Evolutionary conservation across 64 coral and sea anemone genomes (phyloP).

Genomic region (Hydrozoanthus tunicans): DNA sequence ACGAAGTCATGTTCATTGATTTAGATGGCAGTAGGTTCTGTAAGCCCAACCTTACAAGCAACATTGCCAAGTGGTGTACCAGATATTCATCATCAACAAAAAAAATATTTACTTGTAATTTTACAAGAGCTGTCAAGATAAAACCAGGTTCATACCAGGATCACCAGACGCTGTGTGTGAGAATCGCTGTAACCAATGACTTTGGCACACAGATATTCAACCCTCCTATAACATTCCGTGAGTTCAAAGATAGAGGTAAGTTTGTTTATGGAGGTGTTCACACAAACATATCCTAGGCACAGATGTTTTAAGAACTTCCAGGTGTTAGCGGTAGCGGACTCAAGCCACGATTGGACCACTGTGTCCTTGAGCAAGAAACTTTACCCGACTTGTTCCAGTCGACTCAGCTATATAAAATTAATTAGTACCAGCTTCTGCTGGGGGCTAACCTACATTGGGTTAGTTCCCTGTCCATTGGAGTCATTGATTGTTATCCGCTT

Average conservation of each 20-base stretch:
- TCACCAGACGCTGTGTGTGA: background rate
- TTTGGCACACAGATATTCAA: slow-evolving; percentile 11
- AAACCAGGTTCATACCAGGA: background rate
- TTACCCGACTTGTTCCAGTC: no score
- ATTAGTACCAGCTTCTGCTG: no score
- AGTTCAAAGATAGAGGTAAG: background rate
- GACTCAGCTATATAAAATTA: no score
- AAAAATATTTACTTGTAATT: slow-evolving; percentile 17
- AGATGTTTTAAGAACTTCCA: no score
- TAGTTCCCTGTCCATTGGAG: no score
- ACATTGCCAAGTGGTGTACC: slow-evolving; percentile 41
- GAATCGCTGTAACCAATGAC: slow-evolving; percentile 31
- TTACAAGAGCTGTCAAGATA: background rate
- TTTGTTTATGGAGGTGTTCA: background rate
- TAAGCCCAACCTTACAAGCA: background rate
- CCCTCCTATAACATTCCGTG: background rate
- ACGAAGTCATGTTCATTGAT: slow-evolving; percentile 8
- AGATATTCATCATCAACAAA: slow-evolving; percentile 34
- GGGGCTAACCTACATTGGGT: no score
- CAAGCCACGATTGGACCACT: no score
- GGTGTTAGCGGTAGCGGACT: no score
- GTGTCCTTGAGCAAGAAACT: no score
- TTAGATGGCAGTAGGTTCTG: background rate
- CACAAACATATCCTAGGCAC: no score
- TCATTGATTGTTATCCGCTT: no score